A percentile compares a stretch with the other conserved stretches of the same genome.
These are phyloP conservation scores for Myotis brandtii DNA, from an alignment of 2,113 vertebrate species.

Conservation along the genomic window DNA sequence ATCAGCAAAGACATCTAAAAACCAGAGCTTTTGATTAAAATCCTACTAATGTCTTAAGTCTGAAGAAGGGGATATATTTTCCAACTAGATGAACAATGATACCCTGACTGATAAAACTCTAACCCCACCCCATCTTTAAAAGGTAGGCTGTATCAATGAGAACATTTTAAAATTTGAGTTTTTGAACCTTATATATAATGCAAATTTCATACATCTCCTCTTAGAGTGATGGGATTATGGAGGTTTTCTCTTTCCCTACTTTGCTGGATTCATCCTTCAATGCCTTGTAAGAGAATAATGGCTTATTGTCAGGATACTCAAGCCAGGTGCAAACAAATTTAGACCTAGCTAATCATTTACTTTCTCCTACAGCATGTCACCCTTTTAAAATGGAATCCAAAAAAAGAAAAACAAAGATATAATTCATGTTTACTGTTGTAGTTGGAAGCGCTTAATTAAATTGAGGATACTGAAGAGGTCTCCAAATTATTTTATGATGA, in stretches of 20 bases:
- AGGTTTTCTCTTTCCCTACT: background rate
- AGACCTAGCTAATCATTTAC: slow-evolving; percentile 31
- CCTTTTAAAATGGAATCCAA: slow-evolving; percentile 44
- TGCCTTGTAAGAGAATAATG: slow-evolving; percentile 47
- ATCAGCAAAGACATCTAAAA: slow-evolving; percentile 32
- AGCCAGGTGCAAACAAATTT: slow-evolving; percentile 59
- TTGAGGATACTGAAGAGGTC: slow-evolving; percentile 37
- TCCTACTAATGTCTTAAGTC: slow-evolving; percentile 6
- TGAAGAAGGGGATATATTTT: background rate
- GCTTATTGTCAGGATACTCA: slow-evolving; percentile 26
- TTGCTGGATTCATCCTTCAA: slow-evolving; percentile 45
- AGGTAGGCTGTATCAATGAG: background rate
- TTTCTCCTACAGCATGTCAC: background rate
- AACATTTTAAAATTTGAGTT: background rate
- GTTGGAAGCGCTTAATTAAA: slow-evolving; percentile 63
- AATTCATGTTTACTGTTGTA: slow-evolving; percentile 65
- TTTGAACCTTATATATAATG: background rate
- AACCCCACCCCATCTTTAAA: background rate
- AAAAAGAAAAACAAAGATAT: slow-evolving; percentile 59
- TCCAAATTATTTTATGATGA: slow-evolving; percentile 48
- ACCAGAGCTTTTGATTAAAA: slow-evolving; percentile 27
- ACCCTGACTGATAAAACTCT: background rate
- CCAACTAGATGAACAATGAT: background rate
- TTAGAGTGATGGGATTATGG: background rate
- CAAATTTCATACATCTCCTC: background rate